Evolutionary conservation across 2,888 invertebrate species (phyloP), one percentile per base, ranked within the genome.

Genomic region (Lithophane ornitopus): DNA sequence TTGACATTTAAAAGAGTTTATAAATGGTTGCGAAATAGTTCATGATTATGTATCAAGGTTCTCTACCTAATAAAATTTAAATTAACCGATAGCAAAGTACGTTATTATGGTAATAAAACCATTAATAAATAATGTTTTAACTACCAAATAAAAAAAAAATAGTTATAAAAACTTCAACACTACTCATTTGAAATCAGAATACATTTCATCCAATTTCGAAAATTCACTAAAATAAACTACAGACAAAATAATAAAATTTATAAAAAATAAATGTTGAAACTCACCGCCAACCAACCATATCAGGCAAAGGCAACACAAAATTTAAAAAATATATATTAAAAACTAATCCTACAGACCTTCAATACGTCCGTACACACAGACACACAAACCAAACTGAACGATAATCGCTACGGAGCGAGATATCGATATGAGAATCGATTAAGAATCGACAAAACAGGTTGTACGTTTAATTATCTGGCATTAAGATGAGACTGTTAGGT

Each of bases 351-450:
- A 78, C 75, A 81, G 81, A 79, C 83, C 74, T 85, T 78, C 81
- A 85, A 91, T 93, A 94, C 96, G 96, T 93, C 95, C 88, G 82
- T 87, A 88, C 91, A 83, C 95, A 94, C 93, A 92, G 91, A 87
- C 92, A 94, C 96, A 92, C 91, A 93, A 90, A 90, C 85, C 88
- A 90, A 92, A 96, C 96, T 96, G 94, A 94, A 84, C 89, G 81
- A 88, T 89, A 87, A 89, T 85, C 88, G 85, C 87, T 79, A 82
- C 71, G 80, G 77, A 85, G 86, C 88, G 89, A 88, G 85, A 89
- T 90, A 89, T 88, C 90, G 88, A 88, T 90, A 85, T 80, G 89
- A 81, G 88, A 90, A 91, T 90, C 91, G 91, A 91, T 90, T 88
- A 89, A 89, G 87, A 87, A 88, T 87, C 84, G 85, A 86, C 80